These are phyloP conservation scores for Agriopis leucophaearia DNA, from an alignment of 2,888 invertebrate genomes.

Conservation along the genomic window DNA sequence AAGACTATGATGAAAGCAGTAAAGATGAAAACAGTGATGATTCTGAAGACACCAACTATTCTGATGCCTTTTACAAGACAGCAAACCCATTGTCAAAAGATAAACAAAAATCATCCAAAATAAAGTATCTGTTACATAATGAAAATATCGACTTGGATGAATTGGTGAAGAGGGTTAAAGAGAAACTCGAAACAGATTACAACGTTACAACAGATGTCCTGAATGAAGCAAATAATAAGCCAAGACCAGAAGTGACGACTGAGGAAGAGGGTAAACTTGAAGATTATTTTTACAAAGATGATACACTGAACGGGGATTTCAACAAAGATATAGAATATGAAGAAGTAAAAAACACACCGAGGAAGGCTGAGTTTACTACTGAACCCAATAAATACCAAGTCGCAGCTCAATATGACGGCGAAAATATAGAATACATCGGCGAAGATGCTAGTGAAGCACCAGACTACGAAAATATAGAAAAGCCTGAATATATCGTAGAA, in stretches of 20 bases:
- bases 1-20: neutral
- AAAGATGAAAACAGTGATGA: neutral
- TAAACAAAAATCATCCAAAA: neutral
- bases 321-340: neutral
- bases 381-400: neutral
- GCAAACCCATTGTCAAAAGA: neutral
- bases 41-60: neutral
- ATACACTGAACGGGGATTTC: slow-evolving; percentile 12
- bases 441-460: neutral
- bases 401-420: neutral
- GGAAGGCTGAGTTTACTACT: neutral
- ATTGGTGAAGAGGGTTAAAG: slow-evolving; percentile 56
- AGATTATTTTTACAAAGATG: slow-evolving; percentile 29
- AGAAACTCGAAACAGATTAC: slow-evolving; percentile 50
- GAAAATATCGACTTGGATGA: slow-evolving; percentile 52
- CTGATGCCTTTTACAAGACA: neutral
- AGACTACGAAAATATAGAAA: neutral
- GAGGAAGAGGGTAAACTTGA: neutral
- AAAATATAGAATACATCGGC: neutral
- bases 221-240: neutral
- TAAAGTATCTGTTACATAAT: slow-evolving; percentile 2
- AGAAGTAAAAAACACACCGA: neutral
- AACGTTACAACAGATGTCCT: slow-evolving; percentile 10
- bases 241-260: neutral
- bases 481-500: slow-evolving; percentile 4